Percentiles rank a stretch among this genome's conserved stretches.
Evolutionary conservation across 2,113 vertebrate genomes (phyloP).

Genomic region (Chamaea fasciata): DNA sequence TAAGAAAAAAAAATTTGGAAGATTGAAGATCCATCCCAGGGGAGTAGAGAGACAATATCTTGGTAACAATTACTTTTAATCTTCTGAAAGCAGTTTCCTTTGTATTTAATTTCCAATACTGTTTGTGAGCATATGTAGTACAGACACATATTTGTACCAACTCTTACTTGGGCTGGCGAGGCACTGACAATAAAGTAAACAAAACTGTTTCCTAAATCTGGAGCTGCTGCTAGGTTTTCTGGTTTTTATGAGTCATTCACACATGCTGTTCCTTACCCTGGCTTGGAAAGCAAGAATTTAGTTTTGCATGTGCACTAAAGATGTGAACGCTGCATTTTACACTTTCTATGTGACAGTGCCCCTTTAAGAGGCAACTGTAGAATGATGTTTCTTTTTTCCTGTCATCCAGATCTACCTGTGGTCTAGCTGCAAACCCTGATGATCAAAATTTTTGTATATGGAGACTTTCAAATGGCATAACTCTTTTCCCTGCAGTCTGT

Average conservation of each 20-base stretch:
- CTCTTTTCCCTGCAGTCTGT: background rate
- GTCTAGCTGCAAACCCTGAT: background rate
- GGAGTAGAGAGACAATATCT: background rate
- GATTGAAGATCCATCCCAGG: background rate
- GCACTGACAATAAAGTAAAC: constrained; percentile 5
- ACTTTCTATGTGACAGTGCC: background rate
- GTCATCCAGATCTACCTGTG: background rate
- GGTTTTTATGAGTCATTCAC: constrained; percentile 55
- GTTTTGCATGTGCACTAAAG: constrained; percentile 45
- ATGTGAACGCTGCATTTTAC: constrained; percentile 11
- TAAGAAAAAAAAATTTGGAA: background rate
- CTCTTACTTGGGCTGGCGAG: background rate
- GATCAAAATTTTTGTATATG: background rate
- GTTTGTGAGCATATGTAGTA: background rate
- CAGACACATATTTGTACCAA: background rate
- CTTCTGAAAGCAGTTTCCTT: background rate
- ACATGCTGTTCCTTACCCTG: constrained; percentile 54
- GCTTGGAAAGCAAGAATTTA: constrained; percentile 40
- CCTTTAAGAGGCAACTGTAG: constrained; percentile 3
- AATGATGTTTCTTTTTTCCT: background rate
- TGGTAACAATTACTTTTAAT: background rate
- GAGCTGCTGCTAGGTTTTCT: constrained; percentile 43
- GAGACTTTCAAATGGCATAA: background rate
- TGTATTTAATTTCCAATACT: background rate
- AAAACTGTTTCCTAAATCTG: background rate